These are phyloP conservation scores for Platycercus adscitus DNA, from an alignment of 2,113 vertebrate species.

Conservation along the genomic window DNA sequence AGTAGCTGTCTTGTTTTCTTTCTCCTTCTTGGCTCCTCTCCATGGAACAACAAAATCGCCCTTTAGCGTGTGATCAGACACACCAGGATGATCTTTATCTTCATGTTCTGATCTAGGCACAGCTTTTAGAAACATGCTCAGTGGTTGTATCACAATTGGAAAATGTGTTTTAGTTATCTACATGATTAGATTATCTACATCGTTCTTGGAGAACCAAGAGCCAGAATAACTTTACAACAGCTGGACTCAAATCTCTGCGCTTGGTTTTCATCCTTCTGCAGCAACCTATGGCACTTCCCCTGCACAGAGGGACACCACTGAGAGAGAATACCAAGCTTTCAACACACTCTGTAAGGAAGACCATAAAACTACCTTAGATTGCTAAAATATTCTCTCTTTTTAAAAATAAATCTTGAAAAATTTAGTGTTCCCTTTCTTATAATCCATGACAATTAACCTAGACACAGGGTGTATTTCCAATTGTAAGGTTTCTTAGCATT, in stretches of 20 bases:
- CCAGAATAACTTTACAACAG: neutral
- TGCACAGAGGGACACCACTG: neutral
- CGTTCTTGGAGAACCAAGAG: neutral
- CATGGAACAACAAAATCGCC: neutral
- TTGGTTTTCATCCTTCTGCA: neutral
- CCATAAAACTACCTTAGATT: neutral
- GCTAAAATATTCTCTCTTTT: neutral
- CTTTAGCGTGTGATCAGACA: neutral
- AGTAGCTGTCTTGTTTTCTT: neutral
- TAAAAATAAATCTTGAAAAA: neutral
- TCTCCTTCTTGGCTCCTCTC: neutral
- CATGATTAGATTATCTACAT: neutral
- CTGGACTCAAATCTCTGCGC: neutral
- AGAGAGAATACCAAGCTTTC: neutral
- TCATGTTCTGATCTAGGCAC: neutral
- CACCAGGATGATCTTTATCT: neutral
- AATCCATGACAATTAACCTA: conserved; percentile 13
- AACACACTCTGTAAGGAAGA: neutral
- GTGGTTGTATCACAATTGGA: neutral
- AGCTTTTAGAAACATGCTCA: neutral
- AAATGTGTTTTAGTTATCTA: neutral
- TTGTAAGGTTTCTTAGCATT: neutral
- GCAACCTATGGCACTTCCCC: neutral
- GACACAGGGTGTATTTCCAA: neutral
- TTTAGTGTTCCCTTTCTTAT: neutral